Base-by-base conservation (phyloP, 2,797 vertebrate genomes). In the Florisuga fusca region DNA sequence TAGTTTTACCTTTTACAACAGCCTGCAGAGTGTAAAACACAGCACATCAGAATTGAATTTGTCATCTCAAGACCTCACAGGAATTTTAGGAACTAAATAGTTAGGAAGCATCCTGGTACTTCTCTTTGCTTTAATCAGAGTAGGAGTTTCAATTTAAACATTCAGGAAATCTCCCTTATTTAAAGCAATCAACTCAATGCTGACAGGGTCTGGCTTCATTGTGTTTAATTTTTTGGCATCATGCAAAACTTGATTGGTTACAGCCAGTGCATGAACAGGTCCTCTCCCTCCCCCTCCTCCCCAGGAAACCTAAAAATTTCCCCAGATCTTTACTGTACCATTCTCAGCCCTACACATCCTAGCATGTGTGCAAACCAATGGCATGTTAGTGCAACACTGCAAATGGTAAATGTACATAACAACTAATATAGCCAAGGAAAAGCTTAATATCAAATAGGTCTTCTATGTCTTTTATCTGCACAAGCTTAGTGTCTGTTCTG, bases 141-240 rank as follows among this genome's bases (percentile, higher is more conserved):
- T 95, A 97, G 97, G 98, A 98, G 97, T 98, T 98, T 97, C 98
- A 98, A 98, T 98, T 98, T 98, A 98, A 98, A 97, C 98, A 98
- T 97, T 97, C 98, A 98, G 98, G 98, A 98, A 98, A 98, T 98
- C 97, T 98, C 98, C 97, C 97, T 98, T 98, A 98, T 98, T 98
- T 98, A 98, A 98, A 98, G 98, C 97, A 98, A 98, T 98, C 98
- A 98, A 87, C 97, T 98, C 54, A 5, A 95, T 98, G 97, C 97
- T 98, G 98, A 98, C 97, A 97, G 90, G 90, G 96, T 97, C 98
- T 98, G 98, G 97, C 96, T 97, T 98, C 97, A 97, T 96, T 97
- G 95, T 97, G 97, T 98, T 98, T 98, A 98, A 98, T 97, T 98
- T 98, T 97, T 98, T 98, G 98, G 97, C 97, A 98, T 98, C 96